Conservation (phyloP, 2,113 vertebrate genomes). For the Tragulus kanchil region DNA sequence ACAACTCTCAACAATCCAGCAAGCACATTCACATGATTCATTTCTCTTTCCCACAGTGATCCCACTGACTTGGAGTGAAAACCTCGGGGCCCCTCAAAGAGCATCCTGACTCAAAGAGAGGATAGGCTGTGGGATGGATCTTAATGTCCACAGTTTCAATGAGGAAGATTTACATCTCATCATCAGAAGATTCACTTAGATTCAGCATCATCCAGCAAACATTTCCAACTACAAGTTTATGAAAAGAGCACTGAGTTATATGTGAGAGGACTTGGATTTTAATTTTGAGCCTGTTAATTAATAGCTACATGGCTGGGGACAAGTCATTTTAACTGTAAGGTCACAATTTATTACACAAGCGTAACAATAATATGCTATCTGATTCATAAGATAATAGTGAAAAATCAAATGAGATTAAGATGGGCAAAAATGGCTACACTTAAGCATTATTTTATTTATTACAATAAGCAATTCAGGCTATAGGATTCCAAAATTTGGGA, state of each 20-base stretch:
- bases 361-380: background rate
- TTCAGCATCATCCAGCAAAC: background rate
- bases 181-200: conserved; percentile 2
- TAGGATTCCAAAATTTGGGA: no score
- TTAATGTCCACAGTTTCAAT: background rate
- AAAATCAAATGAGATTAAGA: conserved; percentile 23
- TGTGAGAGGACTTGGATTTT: background rate
- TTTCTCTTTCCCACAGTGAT: background rate
- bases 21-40: background rate
- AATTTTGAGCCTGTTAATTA: background rate
- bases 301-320: background rate
- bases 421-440: background rate
- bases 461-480: background rate
- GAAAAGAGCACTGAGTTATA: background rate
- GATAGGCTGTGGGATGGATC: background rate
- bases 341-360: background rate
- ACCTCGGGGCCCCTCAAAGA: background rate
- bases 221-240: background rate
- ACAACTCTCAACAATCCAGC: background rate
- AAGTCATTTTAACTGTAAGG: background rate
- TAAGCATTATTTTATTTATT: background rate
- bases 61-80: background rate
- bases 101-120: background rate
- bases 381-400: background rate
- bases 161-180: background rate